Base-by-base conservation (phyloP, 2,113 vertebrate genomes). In the Melanotaenia duboulayi region DNA sequence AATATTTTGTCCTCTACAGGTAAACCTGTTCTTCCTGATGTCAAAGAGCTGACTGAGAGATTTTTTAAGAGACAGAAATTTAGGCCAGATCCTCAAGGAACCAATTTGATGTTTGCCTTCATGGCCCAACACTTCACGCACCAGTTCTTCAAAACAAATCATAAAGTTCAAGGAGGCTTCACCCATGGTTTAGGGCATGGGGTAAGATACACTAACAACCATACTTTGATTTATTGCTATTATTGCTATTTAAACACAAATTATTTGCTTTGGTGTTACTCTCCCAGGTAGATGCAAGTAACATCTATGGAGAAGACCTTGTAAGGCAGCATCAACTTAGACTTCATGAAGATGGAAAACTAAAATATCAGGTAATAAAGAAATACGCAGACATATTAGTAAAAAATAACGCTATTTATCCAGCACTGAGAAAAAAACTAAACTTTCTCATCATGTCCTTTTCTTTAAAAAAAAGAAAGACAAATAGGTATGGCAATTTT, bases 111-210 rank as follows among this genome's bases (percentile, higher is more conserved):
- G 96, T 99, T 99, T 69, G 96, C 96, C 69, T 99, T 99, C 91
- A 99, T 99, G 6, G 97, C 97, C 56, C 97, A 99, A 84, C 97
- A 99, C 74, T 99, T 99, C 86, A 99, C 97, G 0, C 97, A 99
- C 83, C 97, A 99, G 92, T 98, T 99, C 87, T 98, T 99, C 90
- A 98, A 96, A 91, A 98, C 96, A 0, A 92, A 95, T 0, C 95
- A 95, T 64, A 91, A 92, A 60, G 92, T 94, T 92, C 90, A 95
- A 0, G 93, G 87, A 0, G 96, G 94, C 39, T 99, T 98, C 85
- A 98, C 97, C 75, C 96, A 95, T 81, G 97, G 94, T 0, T 87
- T 98, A 39, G 95, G 95, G 44, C 97, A 99, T 0, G 97, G 97
- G 89, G 97, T 99, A 84, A 96, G 96, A 62, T 2, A 13, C 23